Evolutionary conservation across 2,113 vertebrate genomes (phyloP).

Genomic region (Alexandromys fortis): DNA sequence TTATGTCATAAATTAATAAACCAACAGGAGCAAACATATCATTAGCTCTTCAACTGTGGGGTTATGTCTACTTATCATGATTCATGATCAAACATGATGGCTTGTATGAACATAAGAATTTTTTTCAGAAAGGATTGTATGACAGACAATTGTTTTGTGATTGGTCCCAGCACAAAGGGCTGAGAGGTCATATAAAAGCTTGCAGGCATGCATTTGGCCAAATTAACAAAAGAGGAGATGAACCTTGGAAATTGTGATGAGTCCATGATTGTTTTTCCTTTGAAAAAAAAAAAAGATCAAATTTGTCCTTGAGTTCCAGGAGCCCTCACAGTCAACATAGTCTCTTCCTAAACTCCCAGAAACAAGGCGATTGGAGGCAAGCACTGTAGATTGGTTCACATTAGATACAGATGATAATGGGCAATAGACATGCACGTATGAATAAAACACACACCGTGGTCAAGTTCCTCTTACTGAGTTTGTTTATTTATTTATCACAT

Average conservation of each 20-base stretch:
- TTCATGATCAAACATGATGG: constrained; percentile 77
- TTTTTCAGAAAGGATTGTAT: constrained; percentile 80
- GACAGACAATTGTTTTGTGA: constrained; percentile 85
- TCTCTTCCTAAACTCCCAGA: constrained; percentile 88
- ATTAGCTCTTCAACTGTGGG: constrained; percentile 74
- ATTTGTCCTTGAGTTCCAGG: constrained; percentile 90
- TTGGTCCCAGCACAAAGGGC: constrained; percentile 87
- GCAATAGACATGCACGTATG: constrained; percentile 84
- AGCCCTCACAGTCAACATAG: constrained; percentile 88
- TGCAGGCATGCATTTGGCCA: constrained; percentile 82
- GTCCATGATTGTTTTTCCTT: constrained; percentile 76
- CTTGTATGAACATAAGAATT: constrained; percentile 79
- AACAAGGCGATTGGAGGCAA: constrained; percentile 84
- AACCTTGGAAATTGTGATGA: constrained; percentile 86
- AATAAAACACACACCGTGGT: constrained; percentile 75
- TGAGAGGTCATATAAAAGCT: constrained; percentile 83
- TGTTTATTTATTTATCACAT: constrained; percentile 50
- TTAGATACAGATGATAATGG: constrained; percentile 85
- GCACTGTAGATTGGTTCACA: constrained; percentile 80
- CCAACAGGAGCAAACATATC: constrained; percentile 20
- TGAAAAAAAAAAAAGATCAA: constrained; percentile 87
- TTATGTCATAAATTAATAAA: constrained; percentile 42
- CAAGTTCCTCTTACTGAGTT: constrained; percentile 78
- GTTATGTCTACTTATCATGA: constrained; percentile 77
- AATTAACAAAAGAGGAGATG: constrained; percentile 86